Evolutionary conservation across 1,140 invertebrate species (phyloP).

Genomic region (Colletes latitarsis): DNA sequence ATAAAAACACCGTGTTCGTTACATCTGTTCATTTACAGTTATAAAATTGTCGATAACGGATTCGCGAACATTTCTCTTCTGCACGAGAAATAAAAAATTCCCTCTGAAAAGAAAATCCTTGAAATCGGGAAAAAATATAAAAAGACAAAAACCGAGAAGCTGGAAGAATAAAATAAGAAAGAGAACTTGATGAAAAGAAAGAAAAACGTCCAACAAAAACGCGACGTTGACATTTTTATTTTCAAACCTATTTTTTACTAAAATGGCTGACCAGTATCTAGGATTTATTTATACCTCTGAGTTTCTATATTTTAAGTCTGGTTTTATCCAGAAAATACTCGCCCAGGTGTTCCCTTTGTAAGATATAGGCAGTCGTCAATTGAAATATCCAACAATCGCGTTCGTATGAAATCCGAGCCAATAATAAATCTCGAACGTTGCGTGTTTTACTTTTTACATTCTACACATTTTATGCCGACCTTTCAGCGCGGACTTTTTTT

Average conservation of each 20-base stretch:
- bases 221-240: too few species aligned
- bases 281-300: too few species aligned
- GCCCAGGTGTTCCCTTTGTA: too few species aligned
- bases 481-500: neutral
- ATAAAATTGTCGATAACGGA: neutral
- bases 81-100: neutral
- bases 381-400: conserved; percentile 6
- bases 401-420: conserved; percentile 6
- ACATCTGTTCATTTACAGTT: neutral
- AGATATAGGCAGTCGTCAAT: conserved; percentile 4
- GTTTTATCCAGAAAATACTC: too few species aligned
- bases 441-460: conserved; percentile 1
- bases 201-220: too few species aligned
- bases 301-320: too few species aligned
- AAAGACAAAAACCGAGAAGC: neutral
- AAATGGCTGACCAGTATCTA: too few species aligned
- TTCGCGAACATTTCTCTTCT: neutral
- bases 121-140: neutral
- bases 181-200: neutral
- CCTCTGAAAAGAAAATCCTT: neutral
- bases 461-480: neutral
- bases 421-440: conserved; percentile 7
- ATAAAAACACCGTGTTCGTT: neutral
- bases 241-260: too few species aligned
- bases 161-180: neutral